Base-by-base conservation (phyloP, 2,888 invertebrate species). In the Tetropium fuscum region DNA sequence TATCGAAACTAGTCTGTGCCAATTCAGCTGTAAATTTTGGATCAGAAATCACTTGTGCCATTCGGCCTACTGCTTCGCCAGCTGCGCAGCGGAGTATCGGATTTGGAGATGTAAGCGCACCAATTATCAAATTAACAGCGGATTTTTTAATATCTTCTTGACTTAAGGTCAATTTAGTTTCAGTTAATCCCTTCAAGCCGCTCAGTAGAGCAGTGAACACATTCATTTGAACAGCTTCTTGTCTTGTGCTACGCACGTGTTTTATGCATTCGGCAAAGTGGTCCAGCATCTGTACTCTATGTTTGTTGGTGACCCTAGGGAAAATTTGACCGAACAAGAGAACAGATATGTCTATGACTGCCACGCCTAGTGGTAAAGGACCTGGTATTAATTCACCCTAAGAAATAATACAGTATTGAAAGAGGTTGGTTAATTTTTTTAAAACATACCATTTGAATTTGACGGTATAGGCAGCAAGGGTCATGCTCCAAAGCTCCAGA, bases 401-500 rank as follows among this genome's bases (percentile, higher is more conserved):
- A 45, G 8, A 40, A 45, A 57, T 27, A 36, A 20, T 19, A n/a
- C n/a, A n/a, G n/a, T n/a, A n/a, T n/a, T n/a, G n/a, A n/a, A n/a
- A n/a, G n/a, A n/a, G n/a, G n/a, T n/a, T n/a, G n/a, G n/a, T n/a
- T n/a, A n/a, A n/a, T n/a, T n/a, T n/a, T n/a, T n/a, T n/a, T n/a
- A n/a, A n/a, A n/a, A n/a, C n/a, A 41, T 62, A 87, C 88, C 59
- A 78, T 81, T 53, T 84, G 81, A 40, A 88, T 81, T 47, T 89
- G 88, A 41, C 92, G 88, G 83, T 95, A 98, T 56, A 99, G 84
- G 74, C 93, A 94, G 78, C 97, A 95, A 1, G 95, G 89, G 84
- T 99, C 98, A 80, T 99, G 98, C 81, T 99, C 98, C 68, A 99
- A 82, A 5, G 98, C 97, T 34, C 97, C 96, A 1, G 97, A 97